Base-by-base conservation (phyloP, 2,797 vertebrate genomes). In the Sebastes miniatus region DNA sequence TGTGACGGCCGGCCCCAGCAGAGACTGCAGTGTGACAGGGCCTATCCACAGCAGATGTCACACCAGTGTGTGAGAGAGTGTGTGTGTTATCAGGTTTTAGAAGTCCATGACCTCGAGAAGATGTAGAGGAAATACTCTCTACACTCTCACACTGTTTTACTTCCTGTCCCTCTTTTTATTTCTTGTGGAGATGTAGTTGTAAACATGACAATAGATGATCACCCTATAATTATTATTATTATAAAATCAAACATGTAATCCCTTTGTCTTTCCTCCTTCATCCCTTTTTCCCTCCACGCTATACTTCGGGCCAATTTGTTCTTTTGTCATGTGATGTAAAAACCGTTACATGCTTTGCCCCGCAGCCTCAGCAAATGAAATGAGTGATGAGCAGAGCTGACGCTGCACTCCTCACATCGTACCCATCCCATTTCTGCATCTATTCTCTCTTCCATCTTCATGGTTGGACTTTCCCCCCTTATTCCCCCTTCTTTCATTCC, bases 311-410 rank as follows among this genome's bases (percentile, higher is more conserved):
- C 20, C 67, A 24, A 47, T 84, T 74, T 72, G 29, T 67, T 31
- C 77, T 71, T 59, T 67, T 87, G 75, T 80, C 54, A 87, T 81
- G 69, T 75, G 16, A 69, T 69, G 62, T 69, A 63, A 85, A 84
- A 92, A 78, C 54, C 52, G 36, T 14, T 16, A 78, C 86, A 81
- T 61, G 81, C 79, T 82, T 81, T 74, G 81, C 73, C 80, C 83
- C 22, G 57, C 79, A 71, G 82, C 81, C 63, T 77, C 81, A 50
- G 90, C 83, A 91, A 88, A 91, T 88, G 69, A 92, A 87, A 89
- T 87, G 91, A 92, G 85, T 84, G 84, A 90, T 77, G 90, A 89
- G 79, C 69, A 70, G 80, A 80, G 84, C 91, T 93, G 93, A 92
- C 73, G 89, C 89, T 78, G 90, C 90, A 78, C 80, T 83, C 57